Percentiles rank a stretch among this genome's conserved stretches.
These are phyloP conservation scores for Apodemus speciosus DNA, from an alignment of 2,113 vertebrate species.

Conservation along the genomic window DNA sequence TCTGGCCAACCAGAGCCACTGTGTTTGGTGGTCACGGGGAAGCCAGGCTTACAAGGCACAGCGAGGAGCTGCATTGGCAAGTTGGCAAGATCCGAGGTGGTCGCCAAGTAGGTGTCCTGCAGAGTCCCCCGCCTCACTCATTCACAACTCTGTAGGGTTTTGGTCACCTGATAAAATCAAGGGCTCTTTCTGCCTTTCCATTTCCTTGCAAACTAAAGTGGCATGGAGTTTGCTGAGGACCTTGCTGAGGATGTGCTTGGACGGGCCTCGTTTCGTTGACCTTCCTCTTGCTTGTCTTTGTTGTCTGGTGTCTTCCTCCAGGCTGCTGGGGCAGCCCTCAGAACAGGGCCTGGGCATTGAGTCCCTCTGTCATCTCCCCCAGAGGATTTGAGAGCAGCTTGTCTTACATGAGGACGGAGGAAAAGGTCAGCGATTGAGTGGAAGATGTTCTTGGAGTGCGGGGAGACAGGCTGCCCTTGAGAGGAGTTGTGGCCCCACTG, in stretches of 20 bases:
- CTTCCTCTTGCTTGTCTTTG: background rate
- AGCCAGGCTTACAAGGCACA: background rate
- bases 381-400: slow-evolving; percentile 1
- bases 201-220: background rate
- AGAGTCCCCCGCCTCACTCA: background rate
- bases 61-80: background rate
- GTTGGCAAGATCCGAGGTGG: background rate
- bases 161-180: background rate
- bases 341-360: background rate
- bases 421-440: background rate
- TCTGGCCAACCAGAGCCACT: background rate
- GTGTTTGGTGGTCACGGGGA: background rate
- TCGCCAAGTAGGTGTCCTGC: background rate
- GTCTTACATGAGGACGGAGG: slow-evolving; percentile 14
- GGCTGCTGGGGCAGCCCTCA: background rate
- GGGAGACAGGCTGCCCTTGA: background rate
- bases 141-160: accelerated
- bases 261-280: background rate
- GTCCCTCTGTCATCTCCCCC: background rate
- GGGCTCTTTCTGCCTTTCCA: background rate
- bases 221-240: background rate
- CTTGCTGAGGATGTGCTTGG: background rate
- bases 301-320: slow-evolving; percentile 10
- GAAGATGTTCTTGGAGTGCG: background rate
- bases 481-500: background rate